These are phyloP conservation scores for Echeneis naucrates DNA, from an alignment of 2,797 vertebrate genomes.

Conservation along the genomic window DNA sequence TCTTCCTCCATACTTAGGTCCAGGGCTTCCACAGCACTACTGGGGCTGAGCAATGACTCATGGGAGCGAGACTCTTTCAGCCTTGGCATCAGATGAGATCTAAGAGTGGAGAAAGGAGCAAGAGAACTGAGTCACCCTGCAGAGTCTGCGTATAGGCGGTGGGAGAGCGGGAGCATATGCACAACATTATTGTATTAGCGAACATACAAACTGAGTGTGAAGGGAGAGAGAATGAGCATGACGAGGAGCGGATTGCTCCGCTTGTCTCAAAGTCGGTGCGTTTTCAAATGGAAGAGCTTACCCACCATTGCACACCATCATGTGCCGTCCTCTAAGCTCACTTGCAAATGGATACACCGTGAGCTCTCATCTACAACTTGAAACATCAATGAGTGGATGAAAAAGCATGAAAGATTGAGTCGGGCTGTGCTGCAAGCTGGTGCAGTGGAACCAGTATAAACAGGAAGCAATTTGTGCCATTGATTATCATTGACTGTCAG, in stretches of 20 bases:
- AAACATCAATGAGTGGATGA: conserved; percentile 25
- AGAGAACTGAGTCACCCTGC: conserved; percentile 61
- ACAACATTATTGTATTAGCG: conserved; percentile 25
- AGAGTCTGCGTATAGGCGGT: conserved; percentile 42
- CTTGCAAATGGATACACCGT: conserved; percentile 23
- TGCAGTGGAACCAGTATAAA: conserved; percentile 17
- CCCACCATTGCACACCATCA: conserved; percentile 29
- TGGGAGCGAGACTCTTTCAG: conserved; percentile 99
- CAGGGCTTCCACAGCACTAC: conserved; percentile 96
- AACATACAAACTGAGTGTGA: conserved; percentile 55
- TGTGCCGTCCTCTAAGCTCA: conserved; percentile 12
- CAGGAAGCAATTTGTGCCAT: conserved; percentile 9
- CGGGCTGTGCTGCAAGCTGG: conserved; percentile 23
- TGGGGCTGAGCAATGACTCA: conserved; percentile 99
- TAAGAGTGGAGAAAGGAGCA: conserved; percentile 64
- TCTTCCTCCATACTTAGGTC: conserved; percentile 99
- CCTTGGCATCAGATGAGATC: conserved; percentile 99
- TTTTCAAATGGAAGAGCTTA: conserved; percentile 31
- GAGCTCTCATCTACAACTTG: conserved; percentile 31
- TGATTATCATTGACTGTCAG: conserved; percentile 31
- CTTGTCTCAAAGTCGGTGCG: conserved; percentile 53
- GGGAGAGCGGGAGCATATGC: conserved; percentile 67
- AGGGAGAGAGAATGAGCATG: conserved; percentile 54
- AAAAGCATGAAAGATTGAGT: conserved; percentile 24
- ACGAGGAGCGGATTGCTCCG: conserved; percentile 43